Evolutionary conservation across 1,140 invertebrate species (phyloP), one percentile per base, ranked within the genome.

Genomic region (Scylla paramamosain): DNA sequence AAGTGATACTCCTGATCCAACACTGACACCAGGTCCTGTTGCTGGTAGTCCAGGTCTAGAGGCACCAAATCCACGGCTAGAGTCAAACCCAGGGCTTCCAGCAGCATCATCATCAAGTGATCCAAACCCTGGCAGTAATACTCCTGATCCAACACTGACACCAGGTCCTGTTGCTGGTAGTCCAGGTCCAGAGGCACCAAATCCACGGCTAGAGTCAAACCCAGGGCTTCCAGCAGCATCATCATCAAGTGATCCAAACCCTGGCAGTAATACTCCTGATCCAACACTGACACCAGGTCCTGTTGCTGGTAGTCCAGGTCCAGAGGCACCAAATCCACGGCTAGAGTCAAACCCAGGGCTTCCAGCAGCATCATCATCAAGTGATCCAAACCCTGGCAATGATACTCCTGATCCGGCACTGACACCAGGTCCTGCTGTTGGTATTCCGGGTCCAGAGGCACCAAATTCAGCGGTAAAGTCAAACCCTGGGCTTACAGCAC

Each of bases 111-210:
- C 89, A 7, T 10, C 20, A 48, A 28, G 10, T 31, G 67, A 20
- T 29, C 91, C 91, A 77, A 82, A 92, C 4, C 59, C 91, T 67
- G 91, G 48, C 0, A 77, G 28, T 29, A 12, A 31, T 45, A 91
- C 89, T 48, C 89, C 86, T 45, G 10, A 12, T 86, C 84, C 84
- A 31, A 45, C 16, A 32, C 86, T 28, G 7, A 82, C 45, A 31
- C 91, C 91, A 31, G 91, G 48, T 31, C 31, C 25, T 14, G 29
- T 14, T 28, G 29, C 89, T 28, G 39, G n/a, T 25, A 7, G 0
- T 46, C 88, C 88, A 8, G 88, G 88, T 28, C 88, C 48, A n/a
- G 67, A 77, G 67, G 25, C 67, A n/a, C 67, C 67, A n/a, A 77
- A 77, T n/a, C 67, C 67, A n/a, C 1, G 0, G 67, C 20, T n/a